Evolutionary conservation across 2,888 invertebrate genomes (phyloP).

Genomic region (Mythimna loreyi): DNA sequence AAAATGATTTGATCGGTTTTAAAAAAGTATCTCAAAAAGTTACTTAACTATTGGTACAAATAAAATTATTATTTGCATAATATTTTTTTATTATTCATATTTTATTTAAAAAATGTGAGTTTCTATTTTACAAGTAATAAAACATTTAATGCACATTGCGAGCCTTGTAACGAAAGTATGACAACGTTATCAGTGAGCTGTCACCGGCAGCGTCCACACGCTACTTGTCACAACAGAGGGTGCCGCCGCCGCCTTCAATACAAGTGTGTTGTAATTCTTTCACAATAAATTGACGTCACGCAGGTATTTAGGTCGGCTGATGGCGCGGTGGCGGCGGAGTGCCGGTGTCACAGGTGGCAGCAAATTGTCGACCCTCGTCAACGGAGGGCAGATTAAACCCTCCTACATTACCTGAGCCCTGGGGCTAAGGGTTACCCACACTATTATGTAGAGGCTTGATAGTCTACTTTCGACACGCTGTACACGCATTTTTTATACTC

Average conservation of each 20-base stretch:
- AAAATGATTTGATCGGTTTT: too few species aligned
- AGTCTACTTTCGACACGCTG: constrained; percentile 48
- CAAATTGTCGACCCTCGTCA: constrained; percentile 80
- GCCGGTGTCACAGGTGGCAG: constrained; percentile 75
- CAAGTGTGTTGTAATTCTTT: constrained; percentile 57
- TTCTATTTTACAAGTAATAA: too few species aligned
- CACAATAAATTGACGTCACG: constrained; percentile 69
- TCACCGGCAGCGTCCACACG: neutral
- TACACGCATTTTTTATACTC: constrained; percentile 43
- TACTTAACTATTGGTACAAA: too few species aligned
- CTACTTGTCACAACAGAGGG: constrained; percentile 5
- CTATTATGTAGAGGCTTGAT: constrained; percentile 65
- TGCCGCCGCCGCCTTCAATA: constrained; percentile 36
- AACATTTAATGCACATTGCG: neutral
- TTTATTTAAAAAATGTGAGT: too few species aligned
- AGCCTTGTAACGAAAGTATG: neutral
- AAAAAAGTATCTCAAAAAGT: too few species aligned
- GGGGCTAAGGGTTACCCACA: constrained; percentile 45
- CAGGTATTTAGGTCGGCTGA: constrained; percentile 63
- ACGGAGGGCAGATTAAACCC: constrained; percentile 69
- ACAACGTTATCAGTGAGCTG: constrained; percentile 13
- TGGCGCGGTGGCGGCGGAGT: constrained; percentile 50
- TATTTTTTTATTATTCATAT: too few species aligned
- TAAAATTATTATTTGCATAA: too few species aligned
- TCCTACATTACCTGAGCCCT: constrained; percentile 58